Base-by-base conservation (phyloP, 2,888 invertebrate genomes). In the Morpho deidamia region DNA sequence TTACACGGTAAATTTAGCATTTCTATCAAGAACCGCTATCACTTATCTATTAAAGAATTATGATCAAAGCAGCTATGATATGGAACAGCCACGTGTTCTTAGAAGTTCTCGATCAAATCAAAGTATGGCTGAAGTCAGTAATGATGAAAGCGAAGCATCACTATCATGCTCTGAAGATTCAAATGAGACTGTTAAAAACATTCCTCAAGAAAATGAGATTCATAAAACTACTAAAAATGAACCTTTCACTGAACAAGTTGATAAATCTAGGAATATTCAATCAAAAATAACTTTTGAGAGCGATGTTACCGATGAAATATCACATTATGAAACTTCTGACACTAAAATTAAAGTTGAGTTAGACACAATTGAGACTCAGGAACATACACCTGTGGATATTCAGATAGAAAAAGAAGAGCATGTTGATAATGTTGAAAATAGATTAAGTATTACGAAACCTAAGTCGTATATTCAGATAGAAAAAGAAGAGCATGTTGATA, bases 211-310 rank as follows among this genome's bases (percentile, higher is more conserved):
- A 11, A 41, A 7, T 39, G 11, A 10, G 7, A 11, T 11, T 11
- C 23, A 32, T 7, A 38, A 11, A 33, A 34, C 35, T 14, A 49
- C 34, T 11, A 10, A 40, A 38, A 11, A 50, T 23, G 48, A 53
- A 34, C 32, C 55, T 7, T n/a, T 11, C 34, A 35, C 10, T 46
- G 33, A 47, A 37, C 59, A 58, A 53, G 52, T 50, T 8, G 51
- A 34, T 9, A 43, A 52, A 46, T 10, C 48, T 11, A 42, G 50
- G 10, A 66, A 68, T 44, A 71, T 80, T 38, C 71, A 81, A 61
- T 75, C 81, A 1, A 84, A 83, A 67, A 72, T 87, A 38, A 72
- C 72, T 1, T 89, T 85, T 63, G 87, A 88, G 67, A 73, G 60
- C 49, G 77, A 83, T 41, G 75, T 75, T 40, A 71, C 65, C 7